Evolutionary conservation across 2,113 vertebrate species (phyloP), one percentile per base, ranked within the genome.

Genomic region (Syngnathus floridae): DNA sequence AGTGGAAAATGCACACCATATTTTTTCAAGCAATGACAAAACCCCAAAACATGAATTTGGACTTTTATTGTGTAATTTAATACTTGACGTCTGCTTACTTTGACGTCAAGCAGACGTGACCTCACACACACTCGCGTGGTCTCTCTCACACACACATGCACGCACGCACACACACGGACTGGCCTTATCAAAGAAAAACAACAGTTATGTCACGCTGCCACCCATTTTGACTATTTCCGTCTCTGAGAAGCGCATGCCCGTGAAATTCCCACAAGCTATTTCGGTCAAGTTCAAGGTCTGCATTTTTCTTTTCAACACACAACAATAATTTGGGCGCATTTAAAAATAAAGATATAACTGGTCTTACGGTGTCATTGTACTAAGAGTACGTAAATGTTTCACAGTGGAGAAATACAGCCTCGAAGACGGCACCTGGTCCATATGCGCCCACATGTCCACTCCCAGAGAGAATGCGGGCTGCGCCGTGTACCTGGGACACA

Each of bases 321-420:
- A 48, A 35, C 6, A 63, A 35, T n/a, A n/a, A 21, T 41, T 61
- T 26, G 55, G 22, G 11, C 16, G 8, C 16, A 26, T 62, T 22
- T 62, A 62, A 22, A 62, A 13, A 61, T 22, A 11, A 10, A 12
- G n/a, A 1, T 22, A 22, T 61, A 9, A 19, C 17, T 11, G 26
- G 10, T 3, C 37, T 21, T 21, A n/a, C 21, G 57, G 19, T 3
- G 9, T 48, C 1, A n/a, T 19, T 62, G 13, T 48, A 17, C 31
- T 41, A 2, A 11, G 22, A 37, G 7, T 31, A 7, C 63, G 16
- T 66, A 10, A 79, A 57, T 77, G 31, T 72, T 60, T 45, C 64
- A 31, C 79, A 89, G 87, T 90, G 78, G 90, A 91, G 74, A 72
- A 73, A 13, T 90, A 84, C 80, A 72, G 72, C 75, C 86, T 80